Percentiles rank a stretch among this genome's conserved stretches.
Evolutionary conservation across 2,888 invertebrate genomes (phyloP).

Genomic region (Polymixis flavicincta): DNA sequence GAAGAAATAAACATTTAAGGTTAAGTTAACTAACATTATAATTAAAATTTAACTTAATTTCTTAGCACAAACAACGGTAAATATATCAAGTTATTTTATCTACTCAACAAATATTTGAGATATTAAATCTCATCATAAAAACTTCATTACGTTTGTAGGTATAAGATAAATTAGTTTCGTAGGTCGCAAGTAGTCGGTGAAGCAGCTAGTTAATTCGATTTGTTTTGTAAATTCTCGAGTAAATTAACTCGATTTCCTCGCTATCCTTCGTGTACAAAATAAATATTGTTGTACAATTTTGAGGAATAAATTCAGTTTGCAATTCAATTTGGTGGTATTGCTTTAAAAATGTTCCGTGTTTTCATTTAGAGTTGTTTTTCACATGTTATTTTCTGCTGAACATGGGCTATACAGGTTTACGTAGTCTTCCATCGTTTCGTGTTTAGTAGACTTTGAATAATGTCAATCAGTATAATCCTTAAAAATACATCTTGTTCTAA

Average conservation of each 20-base stretch:
- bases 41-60: constrained; percentile 25
- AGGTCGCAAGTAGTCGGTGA: constrained; percentile 34
- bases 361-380: constrained; percentile 12
- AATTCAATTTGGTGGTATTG: constrained; percentile 37
- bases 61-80: constrained; percentile 9
- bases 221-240: constrained; percentile 26
- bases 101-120: constrained; percentile 39
- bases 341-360: constrained; percentile 14
- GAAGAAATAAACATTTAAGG: constrained; percentile 7
- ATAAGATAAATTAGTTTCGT: constrained; percentile 42
- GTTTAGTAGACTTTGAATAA: background rate
- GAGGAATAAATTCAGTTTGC: constrained; percentile 22
- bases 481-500: background rate
- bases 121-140: constrained; percentile 45
- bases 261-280: constrained; percentile 35
- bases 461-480: background rate
- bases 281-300: constrained; percentile 43
- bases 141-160: constrained; percentile 54
- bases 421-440: background rate
- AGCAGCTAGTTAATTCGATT: constrained; percentile 39
- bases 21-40: constrained; percentile 20
- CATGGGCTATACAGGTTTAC: background rate
- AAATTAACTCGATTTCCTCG: constrained; percentile 47
- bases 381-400: constrained; percentile 11
- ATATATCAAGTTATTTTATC: constrained; percentile 32